phyloP scores from a whole-genome alignment of 2,113 vertebrate genomes.

The Pterocles orientalis region DNA sequence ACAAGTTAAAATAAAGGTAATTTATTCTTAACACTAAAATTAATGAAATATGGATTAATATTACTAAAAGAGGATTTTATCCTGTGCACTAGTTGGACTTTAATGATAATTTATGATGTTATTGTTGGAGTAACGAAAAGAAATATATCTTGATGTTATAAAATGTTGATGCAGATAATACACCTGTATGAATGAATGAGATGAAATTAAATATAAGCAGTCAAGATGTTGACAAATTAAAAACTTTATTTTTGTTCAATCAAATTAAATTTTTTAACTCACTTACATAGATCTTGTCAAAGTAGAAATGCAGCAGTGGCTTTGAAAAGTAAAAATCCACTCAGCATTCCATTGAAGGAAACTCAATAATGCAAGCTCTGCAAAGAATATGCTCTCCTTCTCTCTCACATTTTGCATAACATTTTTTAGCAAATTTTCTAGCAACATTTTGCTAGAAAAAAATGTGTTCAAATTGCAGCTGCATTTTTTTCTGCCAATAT shows the following conservation, averaged over 20 bases:
- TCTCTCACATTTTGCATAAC: neutral
- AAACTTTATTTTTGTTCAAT: conserved; percentile 3
- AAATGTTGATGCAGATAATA: conserved; percentile 28
- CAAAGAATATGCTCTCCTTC: neutral
- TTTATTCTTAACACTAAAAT: neutral
- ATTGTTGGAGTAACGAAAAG: conserved; percentile 39
- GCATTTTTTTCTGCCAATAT: neutral
- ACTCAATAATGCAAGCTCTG: neutral
- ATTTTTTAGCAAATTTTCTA: neutral
- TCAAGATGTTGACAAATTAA: conserved; percentile 24
- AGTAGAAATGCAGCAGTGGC: neutral
- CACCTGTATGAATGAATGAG: conserved; percentile 1
- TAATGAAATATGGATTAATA: conserved; percentile 48
- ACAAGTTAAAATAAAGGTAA: neutral
- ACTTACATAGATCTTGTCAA: neutral
- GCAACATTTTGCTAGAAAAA: neutral
- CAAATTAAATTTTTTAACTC: conserved; percentile 8
- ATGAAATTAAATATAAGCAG: conserved; percentile 23
- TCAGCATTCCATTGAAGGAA: neutral
- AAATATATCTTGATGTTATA: conserved; percentile 37
- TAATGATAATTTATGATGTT: conserved; percentile 52
- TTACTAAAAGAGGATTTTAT: conserved; percentile 2
- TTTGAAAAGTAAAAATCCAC: neutral
- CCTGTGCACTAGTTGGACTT: neutral
- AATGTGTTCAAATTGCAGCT: neutral